Evolutionary conservation across 1,140 invertebrate genomes (phyloP).

Genomic region (Sinonovacula constricta): DNA sequence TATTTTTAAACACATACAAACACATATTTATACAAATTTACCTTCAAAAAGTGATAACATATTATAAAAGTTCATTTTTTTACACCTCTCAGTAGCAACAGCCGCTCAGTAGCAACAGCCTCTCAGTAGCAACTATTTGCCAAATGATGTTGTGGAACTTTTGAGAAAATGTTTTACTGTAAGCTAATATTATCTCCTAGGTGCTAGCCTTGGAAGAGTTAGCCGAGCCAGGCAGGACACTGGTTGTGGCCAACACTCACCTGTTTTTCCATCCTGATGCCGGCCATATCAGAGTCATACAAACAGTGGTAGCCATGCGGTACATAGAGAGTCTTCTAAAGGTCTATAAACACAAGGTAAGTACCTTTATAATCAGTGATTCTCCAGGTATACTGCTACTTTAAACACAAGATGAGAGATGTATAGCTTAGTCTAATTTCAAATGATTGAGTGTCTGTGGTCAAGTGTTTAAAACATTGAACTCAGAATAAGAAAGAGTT

Average conservation of each 20-base stretch:
- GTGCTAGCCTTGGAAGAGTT: conserved; percentile 82
- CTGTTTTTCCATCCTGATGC: conserved; percentile 94
- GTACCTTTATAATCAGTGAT: not conserved
- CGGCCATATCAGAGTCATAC: conserved; percentile 90
- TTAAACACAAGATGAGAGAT: not conserved
- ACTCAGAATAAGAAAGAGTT: too few relatives aligned
- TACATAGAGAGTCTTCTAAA: conserved; percentile 63
- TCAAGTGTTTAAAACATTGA: too few relatives aligned
- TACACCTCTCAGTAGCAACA: too few relatives aligned
- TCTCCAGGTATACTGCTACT: not conserved
- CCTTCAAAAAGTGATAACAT: too few relatives aligned
- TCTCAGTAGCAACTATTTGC: too few relatives aligned
- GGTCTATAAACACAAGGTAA: conserved; percentile 66
- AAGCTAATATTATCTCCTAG: too few relatives aligned
- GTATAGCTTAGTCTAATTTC: not conserved
- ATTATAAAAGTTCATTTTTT: too few relatives aligned
- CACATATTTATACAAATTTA: too few relatives aligned
- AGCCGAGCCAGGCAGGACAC: conserved; percentile 79
- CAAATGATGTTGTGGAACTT: too few relatives aligned
- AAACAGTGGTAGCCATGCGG: conserved; percentile 73
- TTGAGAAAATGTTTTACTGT: too few relatives aligned
- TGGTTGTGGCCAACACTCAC: conserved; percentile 93
- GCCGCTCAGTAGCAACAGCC: too few relatives aligned
- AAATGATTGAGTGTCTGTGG: not conserved
- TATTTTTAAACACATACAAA: too few relatives aligned